A percentile compares a stretch with the other conserved stretches of the same genome.
These are phyloP conservation scores for Doris montereyensis DNA, from an alignment of 2,888 invertebrate genomes.

Conservation along the genomic window DNA sequence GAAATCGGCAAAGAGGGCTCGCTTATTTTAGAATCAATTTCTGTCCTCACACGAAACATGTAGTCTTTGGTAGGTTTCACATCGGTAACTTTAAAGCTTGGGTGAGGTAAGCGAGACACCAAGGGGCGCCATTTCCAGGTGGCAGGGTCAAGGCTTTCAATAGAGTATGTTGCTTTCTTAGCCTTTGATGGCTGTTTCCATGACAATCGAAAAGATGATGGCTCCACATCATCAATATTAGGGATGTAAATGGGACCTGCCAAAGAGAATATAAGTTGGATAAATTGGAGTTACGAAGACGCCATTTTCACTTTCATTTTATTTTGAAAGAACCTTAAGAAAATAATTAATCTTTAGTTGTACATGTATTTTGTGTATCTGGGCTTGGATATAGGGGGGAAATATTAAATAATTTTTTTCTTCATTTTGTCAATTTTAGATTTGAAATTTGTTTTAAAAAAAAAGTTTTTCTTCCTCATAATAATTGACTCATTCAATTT, in stretches of 20 bases:
- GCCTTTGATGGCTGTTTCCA: slow-evolving; percentile 57
- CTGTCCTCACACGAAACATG: slow-evolving; percentile 94
- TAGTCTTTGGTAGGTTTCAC: slow-evolving; percentile 94
- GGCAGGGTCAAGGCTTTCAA: slow-evolving; percentile 60
- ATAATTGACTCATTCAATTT: too few species aligned
- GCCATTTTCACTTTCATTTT: too few species aligned
- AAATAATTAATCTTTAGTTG: too few species aligned
- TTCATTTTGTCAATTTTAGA: too few species aligned
- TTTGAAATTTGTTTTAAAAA: too few species aligned
- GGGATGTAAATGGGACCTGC: slow-evolving; percentile 59
- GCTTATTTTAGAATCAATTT: slow-evolving; percentile 95
- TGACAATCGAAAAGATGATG: slow-evolving; percentile 54
- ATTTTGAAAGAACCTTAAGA: too few species aligned
- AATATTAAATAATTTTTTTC: too few species aligned
- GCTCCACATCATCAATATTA: slow-evolving; percentile 61
- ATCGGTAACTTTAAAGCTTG: slow-evolving; percentile 62
- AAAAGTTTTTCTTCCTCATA: too few species aligned
- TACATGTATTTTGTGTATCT: too few species aligned
- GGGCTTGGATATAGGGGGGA: too few species aligned
- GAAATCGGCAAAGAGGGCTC: slow-evolving; percentile 91
- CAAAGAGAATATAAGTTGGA: too few species aligned
- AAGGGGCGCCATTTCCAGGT: slow-evolving; percentile 59
- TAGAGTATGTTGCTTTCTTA: slow-evolving; percentile 54
- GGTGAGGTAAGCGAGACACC: slow-evolving; percentile 59
- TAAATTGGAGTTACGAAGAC: too few species aligned